Evolutionary conservation across 2,888 invertebrate genomes (phyloP), one percentile per base, ranked within the genome.

Genomic region (Gryllus longicercus): DNA sequence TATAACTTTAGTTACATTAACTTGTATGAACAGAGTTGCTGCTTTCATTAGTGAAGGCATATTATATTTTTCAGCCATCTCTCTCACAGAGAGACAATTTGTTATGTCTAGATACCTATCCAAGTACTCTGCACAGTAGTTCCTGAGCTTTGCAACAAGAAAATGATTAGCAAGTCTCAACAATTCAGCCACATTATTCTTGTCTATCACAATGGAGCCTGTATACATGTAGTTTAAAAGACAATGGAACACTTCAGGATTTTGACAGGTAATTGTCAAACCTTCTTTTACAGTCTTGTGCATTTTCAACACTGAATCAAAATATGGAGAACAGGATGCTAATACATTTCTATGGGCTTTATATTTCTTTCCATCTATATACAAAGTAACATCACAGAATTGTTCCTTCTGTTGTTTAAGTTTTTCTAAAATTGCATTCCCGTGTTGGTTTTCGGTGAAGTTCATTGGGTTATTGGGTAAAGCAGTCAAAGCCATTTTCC

Each of bases 221-320:
- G 91, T 91, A 85, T 92, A 93, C 89, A 92, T 91, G 85, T 91
- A 93, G 85, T 90, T 90, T 49, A 93, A 85, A 79, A 92, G 87
- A 74, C 88, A 87, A 83, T 88, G 87, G 86, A 92, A 92, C 79
- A 90, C 89, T 81, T 89, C 90, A 81, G 89, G 89, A 85, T 91
- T 89, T 83, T 89, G 86, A 84, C 90, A 90, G 80, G 88, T 89
- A 76, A 91, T 88, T 11, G 88, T 89, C 74, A 91, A 85, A 85
- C 90, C 88, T 84, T 90, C 90, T 83, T 88, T 88, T 38, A 88
- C 87, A 78, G 90, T 86, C 85, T 89, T 89, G 83, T 88, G 88
- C 82, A 88, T 88, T 82, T 90, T 90, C 82, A 92, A 86, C 80
- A 91, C 89, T 25, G 91, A 89, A 84, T 91, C 91, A 84, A 92